phyloP scores from a whole-genome alignment of 2,113 vertebrate genomes.

The Epinephelus fuscoguttatus region DNA sequence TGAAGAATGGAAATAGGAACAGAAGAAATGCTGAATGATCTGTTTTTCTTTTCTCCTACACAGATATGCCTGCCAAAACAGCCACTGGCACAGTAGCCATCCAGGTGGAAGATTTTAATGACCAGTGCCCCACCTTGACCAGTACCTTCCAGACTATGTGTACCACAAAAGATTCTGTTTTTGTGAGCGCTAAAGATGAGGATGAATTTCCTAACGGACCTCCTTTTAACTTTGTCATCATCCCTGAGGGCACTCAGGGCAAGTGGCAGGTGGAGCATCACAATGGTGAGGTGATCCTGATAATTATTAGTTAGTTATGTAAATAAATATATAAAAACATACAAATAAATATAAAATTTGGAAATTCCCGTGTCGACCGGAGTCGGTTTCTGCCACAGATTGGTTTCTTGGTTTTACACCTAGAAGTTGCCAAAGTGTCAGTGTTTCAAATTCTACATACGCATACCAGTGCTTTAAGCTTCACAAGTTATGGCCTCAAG shows the following conservation, averaged over 20 bases:
- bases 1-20: background rate
- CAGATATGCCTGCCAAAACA: slow-evolving; percentile 85
- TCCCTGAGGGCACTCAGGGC: slow-evolving; percentile 83
- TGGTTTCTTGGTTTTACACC: background rate
- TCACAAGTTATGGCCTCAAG: too few relatives aligned
- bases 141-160: slow-evolving; percentile 82
- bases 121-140: slow-evolving; percentile 90
- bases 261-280: slow-evolving; percentile 85
- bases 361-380: too few relatives aligned
- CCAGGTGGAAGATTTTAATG: slow-evolving; percentile 89
- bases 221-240: slow-evolving; percentile 88
- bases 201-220: slow-evolving; percentile 85
- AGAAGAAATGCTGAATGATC: background rate
- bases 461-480: background rate
- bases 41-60: slow-evolving; percentile 17
- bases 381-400: background rate
- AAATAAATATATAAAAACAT: too few relatives aligned
- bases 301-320: background rate
- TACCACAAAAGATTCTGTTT: slow-evolving; percentile 70
- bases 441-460: background rate
- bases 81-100: slow-evolving; percentile 91
- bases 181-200: slow-evolving; percentile 86
- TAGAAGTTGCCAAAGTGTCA: background rate
- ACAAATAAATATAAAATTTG: too few relatives aligned
- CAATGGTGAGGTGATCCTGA: slow-evolving; percentile 84